Conservation (phyloP, 2,797 vertebrate species). For the Calcarius lapponicus region DNA sequence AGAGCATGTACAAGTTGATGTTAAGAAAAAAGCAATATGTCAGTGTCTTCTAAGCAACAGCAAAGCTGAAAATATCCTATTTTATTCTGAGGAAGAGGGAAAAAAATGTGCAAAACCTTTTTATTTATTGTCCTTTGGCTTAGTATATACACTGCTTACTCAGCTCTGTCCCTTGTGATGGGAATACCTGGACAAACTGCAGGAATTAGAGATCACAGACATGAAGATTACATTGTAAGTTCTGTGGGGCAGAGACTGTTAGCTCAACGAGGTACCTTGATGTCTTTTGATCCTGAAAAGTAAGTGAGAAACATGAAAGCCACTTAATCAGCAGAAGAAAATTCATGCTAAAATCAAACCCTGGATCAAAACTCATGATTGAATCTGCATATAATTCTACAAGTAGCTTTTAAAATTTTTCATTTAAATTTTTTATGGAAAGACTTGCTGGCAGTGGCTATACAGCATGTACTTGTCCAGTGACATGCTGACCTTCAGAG, state of each 20-base stretch:
- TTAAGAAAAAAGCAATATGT: neutral
- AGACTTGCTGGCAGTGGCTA: neutral
- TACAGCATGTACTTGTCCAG: neutral
- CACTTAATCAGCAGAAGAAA: neutral
- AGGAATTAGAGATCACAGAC: neutral
- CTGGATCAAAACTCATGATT: neutral
- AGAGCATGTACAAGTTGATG: neutral
- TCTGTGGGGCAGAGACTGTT: neutral
- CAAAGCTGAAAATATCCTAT: neutral
- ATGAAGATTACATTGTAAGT: neutral
- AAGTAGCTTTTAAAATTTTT: neutral
- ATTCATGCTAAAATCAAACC: neutral
- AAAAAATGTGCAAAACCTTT: neutral
- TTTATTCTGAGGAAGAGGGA: neutral
- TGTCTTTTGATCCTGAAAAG: neutral
- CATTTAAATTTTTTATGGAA: neutral
- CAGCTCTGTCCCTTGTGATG: neutral
- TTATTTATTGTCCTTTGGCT: neutral
- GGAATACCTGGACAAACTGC: neutral
- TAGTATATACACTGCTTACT: neutral
- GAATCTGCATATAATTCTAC: neutral
- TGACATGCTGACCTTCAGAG: constrained; percentile 81
- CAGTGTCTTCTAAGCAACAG: neutral
- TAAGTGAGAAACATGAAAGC: neutral
- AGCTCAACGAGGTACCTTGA: neutral